Evolutionary conservation across 2,797 vertebrate genomes (phyloP).

Genomic region (Phalanger gymnotis): DNA sequence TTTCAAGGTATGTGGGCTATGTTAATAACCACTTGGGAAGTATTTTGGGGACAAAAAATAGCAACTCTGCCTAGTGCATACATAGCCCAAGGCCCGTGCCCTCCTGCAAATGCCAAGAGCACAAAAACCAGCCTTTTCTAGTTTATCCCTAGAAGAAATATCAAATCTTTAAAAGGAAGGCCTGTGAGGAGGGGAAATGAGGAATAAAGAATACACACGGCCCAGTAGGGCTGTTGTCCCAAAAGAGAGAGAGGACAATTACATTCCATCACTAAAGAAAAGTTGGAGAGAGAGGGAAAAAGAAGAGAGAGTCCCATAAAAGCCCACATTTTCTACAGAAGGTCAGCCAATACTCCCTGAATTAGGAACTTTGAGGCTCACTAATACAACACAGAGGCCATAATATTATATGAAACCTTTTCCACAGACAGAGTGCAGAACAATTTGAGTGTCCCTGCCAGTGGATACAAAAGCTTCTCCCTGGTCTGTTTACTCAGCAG

Average conservation of each 20-base stretch:
- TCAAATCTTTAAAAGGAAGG: slow-evolving; percentile 59
- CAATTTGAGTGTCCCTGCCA: background rate
- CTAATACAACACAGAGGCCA: background rate
- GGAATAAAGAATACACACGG: background rate
- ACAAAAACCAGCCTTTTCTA: background rate
- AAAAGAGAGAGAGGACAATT: background rate
- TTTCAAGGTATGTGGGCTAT: background rate
- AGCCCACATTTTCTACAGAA: background rate
- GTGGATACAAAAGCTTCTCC: slow-evolving; percentile 30
- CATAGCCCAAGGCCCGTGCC: background rate
- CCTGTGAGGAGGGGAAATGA: background rate
- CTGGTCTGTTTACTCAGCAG: background rate
- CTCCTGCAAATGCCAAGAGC: background rate
- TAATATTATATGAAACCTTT: slow-evolving; percentile 14
- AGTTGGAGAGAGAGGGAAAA: background rate
- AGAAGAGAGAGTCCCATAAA: background rate
- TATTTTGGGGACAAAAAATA: slow-evolving; percentile 5
- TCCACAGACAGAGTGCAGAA: slow-evolving; percentile 19
- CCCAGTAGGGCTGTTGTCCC: background rate
- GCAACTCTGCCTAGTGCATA: rapidly evolving
- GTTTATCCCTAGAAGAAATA: slow-evolving; percentile 7
- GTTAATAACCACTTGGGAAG: background rate
- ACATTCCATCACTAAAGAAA: background rate
- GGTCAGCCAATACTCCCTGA: background rate
- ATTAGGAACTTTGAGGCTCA: background rate